Percentiles rank a stretch among this genome's conserved stretches.
Conservation (phyloP, 2,888 invertebrate genomes). For the Listrodromus nycthemerus region DNA sequence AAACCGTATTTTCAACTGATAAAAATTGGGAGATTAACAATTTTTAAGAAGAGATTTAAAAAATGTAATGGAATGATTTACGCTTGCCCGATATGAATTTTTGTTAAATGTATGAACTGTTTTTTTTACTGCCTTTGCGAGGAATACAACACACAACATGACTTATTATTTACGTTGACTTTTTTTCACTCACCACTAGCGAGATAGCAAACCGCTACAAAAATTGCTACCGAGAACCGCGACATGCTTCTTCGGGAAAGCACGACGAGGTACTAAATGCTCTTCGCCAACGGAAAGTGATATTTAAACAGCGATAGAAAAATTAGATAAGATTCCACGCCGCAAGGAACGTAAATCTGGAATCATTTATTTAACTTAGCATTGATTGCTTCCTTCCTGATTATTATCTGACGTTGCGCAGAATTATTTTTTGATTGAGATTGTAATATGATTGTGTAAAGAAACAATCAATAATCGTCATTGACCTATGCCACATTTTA, state of each 20-base stretch:
- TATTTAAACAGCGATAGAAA: constrained; percentile 30
- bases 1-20: too few species aligned
- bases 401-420: not conserved
- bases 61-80: too few species aligned
- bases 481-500: not conserved
- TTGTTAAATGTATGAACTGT: too few species aligned
- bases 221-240: constrained; percentile 10
- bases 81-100: too few species aligned
- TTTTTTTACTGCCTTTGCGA: not conserved
- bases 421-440: not conserved
- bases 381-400: not conserved
- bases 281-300: not conserved
- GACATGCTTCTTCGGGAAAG: constrained; percentile 13
- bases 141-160: not conserved
- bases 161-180: not conserved
- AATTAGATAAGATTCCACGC: not conserved
- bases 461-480: constrained; percentile 29
- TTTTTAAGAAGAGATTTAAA: too few species aligned
- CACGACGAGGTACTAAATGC: constrained; percentile 3
- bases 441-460: not conserved
- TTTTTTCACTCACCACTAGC: constrained; percentile 36
- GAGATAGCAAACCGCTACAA: constrained; percentile 1
- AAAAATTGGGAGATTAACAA: too few species aligned
- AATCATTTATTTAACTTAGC: constrained; percentile 5
- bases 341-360: not conserved